A percentile compares a stretch with the other conserved stretches of the same genome.
phyloP scores from a whole-genome alignment of 2,113 vertebrate species.

The Chascanopsetta lugubris region DNA sequence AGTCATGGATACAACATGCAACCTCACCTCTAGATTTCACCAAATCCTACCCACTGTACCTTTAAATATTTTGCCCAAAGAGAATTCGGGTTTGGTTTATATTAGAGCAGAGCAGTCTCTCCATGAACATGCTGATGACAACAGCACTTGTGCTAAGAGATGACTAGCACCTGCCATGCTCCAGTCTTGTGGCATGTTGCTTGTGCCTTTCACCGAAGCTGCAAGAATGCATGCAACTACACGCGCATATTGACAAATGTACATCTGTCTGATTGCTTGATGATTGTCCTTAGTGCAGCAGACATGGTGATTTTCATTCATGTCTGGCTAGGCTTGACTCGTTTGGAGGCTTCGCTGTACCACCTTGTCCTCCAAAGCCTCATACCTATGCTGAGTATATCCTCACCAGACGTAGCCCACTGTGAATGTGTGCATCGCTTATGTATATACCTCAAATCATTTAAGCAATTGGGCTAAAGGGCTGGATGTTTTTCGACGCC shows the following conservation, averaged over 20 bases:
- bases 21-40: no score
- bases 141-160: not conserved
- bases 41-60: no score
- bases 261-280: conserved; percentile 34
- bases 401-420: no score
- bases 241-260: conserved; percentile 12
- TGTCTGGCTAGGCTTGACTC: no score
- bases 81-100: no score
- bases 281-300: conserved; percentile 18
- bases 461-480: not conserved
- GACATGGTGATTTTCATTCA: conserved; percentile 30
- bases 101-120: not conserved
- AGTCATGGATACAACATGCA: no score
- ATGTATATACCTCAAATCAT: not conserved
- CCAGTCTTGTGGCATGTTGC: conserved; percentile 3
- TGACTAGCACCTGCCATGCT: not conserved
- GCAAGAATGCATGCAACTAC: not conserved
- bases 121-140: not conserved
- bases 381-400: no score
- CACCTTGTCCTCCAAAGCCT: not conserved
- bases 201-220: conserved; percentile 19
- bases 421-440: not conserved
- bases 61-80: no score
- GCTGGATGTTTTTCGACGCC: not conserved
- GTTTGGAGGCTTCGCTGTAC: no score